phyloP scores from a whole-genome alignment of 2,888 invertebrate genomes.

The Mechanitis mazaeus region DNA sequence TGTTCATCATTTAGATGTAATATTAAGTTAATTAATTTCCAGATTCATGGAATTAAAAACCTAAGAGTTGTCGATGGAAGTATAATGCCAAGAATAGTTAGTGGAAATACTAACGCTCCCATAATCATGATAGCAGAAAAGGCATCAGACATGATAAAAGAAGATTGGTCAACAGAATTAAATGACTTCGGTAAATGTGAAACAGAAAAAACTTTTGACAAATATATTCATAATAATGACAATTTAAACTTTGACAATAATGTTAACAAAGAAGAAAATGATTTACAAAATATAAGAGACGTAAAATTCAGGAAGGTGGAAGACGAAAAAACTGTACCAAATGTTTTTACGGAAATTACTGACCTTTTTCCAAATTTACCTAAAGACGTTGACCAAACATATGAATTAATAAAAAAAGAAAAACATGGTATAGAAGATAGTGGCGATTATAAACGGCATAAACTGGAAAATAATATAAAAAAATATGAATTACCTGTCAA shows the following conservation, averaged over 20 bases:
- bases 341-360: conserved; percentile 55
- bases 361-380: conserved; percentile 48
- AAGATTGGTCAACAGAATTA: conserved; percentile 75
- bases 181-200: conserved; percentile 9
- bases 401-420: conserved; percentile 29
- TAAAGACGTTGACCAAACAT: conserved; percentile 21
- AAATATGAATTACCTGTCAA: neutral
- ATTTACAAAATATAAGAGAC: conserved; percentile 2
- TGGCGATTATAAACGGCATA: neutral
- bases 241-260: neutral
- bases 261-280: neutral
- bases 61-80: conserved; percentile 89
- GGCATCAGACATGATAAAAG: conserved; percentile 87
- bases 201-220: conserved; percentile 7
- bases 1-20: neutral
- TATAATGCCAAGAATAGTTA: conserved; percentile 87
- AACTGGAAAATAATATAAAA: neutral
- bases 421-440: neutral
- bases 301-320: conserved; percentile 9
- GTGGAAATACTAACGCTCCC: conserved; percentile 89
- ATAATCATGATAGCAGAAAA: conserved; percentile 91
- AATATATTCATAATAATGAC: neutral
- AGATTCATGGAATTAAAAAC: conserved; percentile 80
- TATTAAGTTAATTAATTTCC: conserved; percentile 26
- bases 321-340: conserved; percentile 25